phyloP scores from a whole-genome alignment of 2,113 vertebrate species.

The Dipodomys merriami region DNA sequence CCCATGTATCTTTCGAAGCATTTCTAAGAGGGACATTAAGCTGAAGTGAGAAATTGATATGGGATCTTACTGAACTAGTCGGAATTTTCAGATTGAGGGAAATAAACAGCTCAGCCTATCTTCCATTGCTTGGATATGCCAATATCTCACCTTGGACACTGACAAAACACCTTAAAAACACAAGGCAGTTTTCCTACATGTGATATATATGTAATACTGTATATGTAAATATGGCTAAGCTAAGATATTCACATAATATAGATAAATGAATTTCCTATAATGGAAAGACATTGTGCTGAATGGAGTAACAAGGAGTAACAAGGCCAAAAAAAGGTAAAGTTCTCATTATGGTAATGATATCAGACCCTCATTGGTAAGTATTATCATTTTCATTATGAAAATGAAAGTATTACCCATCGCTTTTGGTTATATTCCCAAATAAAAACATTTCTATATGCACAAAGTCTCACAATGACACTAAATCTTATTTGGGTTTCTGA shows the following conservation, averaged over 20 bases:
- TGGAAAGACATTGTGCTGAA: neutral
- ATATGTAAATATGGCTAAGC: neutral
- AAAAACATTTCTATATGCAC: neutral
- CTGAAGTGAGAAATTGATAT: conserved; percentile 70
- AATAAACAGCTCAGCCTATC: conserved; percentile 24
- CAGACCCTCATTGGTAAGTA: neutral
- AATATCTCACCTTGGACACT: conserved; percentile 20
- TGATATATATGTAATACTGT: neutral
- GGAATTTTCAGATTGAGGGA: conserved; percentile 56
- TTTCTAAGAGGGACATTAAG: conserved; percentile 65
- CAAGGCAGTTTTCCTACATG: conserved; percentile 23
- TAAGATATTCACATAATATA: conserved; percentile 28
- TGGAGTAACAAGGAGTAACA: neutral
- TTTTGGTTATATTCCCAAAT: neutral
- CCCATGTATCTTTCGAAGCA: conserved; percentile 63
- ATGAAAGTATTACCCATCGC: neutral
- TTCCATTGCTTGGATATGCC: neutral
- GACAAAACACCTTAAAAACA: conserved; percentile 22
- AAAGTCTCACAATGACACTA: neutral
- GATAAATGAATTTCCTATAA: neutral
- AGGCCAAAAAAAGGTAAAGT: neutral
- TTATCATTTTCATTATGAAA: neutral
- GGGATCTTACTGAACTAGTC: conserved; percentile 51
- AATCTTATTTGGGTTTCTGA: neutral
- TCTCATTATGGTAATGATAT: neutral